Base-by-base conservation (phyloP, 2,888 invertebrate species). In the Chouioia cunea region DNA sequence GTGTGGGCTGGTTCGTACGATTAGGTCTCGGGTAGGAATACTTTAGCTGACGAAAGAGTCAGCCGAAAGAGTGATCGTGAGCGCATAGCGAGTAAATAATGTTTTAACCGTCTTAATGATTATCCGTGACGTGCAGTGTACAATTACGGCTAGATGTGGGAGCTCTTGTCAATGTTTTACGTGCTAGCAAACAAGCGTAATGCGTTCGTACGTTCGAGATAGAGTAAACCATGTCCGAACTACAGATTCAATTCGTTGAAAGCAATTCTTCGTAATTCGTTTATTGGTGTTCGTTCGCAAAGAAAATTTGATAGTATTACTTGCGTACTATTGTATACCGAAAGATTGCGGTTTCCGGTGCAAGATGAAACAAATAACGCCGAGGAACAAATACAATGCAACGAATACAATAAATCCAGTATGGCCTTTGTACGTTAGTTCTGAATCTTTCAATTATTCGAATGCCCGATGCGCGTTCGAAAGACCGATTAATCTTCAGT, bases 361-460 rank as follows among this genome's bases (percentile, higher is more conserved):
- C 36, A 36, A 36, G 36, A 6, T 36, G 10, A 36, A 36, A 6
- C 6, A 36, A 36, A 36, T 36, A 68, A 69, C 60, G 50, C 52
- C 50, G 63, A 56, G 63, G 57, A 69, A 69, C 63, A 69, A 69
- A 22, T 70, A 59, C 12, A 54, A 70, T 70, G 64, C 70, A 70
- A 70, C 64, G 70, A 70, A 70, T 70, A 70, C 65, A 70, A 70
- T 70, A 70, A 65, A 59, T 70, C 43, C 52, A 70, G 27, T 53
- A 59, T 59, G 52, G 70, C 58, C 70, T 64, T 70, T 70, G 50
- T 63, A 50, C 22, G 44, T 57, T 48, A 27, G 57, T 57, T 65
- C 57, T 20, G 36, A 46, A 65, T 53, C 22, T 65, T 58, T 65
- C 52, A 58, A 43, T 65, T 65, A 20, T 65, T 22, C 36, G 36